Evolutionary conservation across 2,113 vertebrate species (phyloP).

Genomic region (Hippoglossus stenolepis): DNA sequence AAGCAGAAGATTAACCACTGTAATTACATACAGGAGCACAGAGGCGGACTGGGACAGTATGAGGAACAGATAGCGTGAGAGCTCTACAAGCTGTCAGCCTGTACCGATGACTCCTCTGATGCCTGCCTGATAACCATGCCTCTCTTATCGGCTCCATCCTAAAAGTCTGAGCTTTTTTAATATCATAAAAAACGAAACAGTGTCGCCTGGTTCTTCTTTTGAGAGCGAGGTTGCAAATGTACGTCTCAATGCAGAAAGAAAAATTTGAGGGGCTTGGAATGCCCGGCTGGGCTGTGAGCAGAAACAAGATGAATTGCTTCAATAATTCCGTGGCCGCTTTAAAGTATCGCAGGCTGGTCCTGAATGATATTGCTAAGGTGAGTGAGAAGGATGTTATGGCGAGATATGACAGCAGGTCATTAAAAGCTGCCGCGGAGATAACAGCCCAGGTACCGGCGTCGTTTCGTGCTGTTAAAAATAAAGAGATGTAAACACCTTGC

Average conservation of each 20-base stretch:
- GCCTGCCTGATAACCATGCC: slow-evolving; percentile 29
- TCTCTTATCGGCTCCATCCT: slow-evolving; percentile 22
- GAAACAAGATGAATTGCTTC: slow-evolving; percentile 40
- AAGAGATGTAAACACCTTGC: slow-evolving; percentile 27
- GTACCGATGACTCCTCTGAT: slow-evolving; percentile 50
- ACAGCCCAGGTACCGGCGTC: slow-evolving; percentile 20
- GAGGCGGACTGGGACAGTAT: slow-evolving; percentile 54
- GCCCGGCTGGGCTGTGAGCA: background rate
- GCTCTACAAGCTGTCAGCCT: slow-evolving; percentile 56
- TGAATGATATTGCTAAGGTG: slow-evolving; percentile 14
- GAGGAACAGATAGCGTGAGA: slow-evolving; percentile 47
- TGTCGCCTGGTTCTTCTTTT: background rate
- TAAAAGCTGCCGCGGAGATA: slow-evolving; percentile 43
- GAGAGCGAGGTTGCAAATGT: slow-evolving; percentile 6
- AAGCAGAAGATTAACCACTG: slow-evolving; percentile 79
- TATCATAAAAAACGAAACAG: slow-evolving; percentile 5
- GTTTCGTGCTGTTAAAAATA: slow-evolving; percentile 6
- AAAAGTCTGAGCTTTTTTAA: slow-evolving; percentile 39
- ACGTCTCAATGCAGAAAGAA: background rate
- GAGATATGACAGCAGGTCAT: slow-evolving; percentile 45
- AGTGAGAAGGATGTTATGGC: slow-evolving; percentile 27
- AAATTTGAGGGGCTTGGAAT: background rate
- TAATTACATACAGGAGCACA: slow-evolving; percentile 72
- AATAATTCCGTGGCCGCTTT: slow-evolving; percentile 56
- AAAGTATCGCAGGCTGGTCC: slow-evolving; percentile 15